Evolutionary conservation across 2,888 invertebrate species (phyloP), one percentile per base, ranked within the genome.

Genomic region (Pterobdella sp.): DNA sequence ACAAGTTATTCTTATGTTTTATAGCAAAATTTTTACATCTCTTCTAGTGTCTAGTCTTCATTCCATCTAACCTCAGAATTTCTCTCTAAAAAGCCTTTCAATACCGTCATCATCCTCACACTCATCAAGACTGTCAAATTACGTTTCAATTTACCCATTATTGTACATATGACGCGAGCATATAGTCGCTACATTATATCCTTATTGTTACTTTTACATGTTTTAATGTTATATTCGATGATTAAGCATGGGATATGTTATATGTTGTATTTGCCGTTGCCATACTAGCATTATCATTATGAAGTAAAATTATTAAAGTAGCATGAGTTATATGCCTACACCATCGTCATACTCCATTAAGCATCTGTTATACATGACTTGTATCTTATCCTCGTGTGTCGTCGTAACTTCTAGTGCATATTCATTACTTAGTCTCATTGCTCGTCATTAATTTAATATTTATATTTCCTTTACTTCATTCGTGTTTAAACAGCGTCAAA

Each of bases 121-220:
- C 26, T 56, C 60, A 14, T 42, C 60, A 56, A 56, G 60, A 56
- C 60, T 56, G 60, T 56, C 60, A 56, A 7, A 42, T 14, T 18
- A 22, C 18, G 18, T 56, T 26, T 26, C 18, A 56, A 26, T 56
- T 22, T 18, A 18, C n/a, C 60, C n/a, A 26, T 56, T 14, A 26
- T 56, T 56, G 60, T 56, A 56, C 60, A 56, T 56, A 56, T 26
- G 3, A 56, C 60, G 7, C n/a, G n/a, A 56, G 26, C 60, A 26
- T 7, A 3, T 18, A 56, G 14, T 56, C 49, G 7, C 7, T 42
- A 14, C 7, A 7, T 42, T 42, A 42, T 42, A 42, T 42, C 18
- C 7, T 14, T 56, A 18, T 56, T 56, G 14, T n/a, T 56, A 56
- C 26, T 56, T 56, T 3, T 56, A 3, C 60, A 3, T 56, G 60